Percentiles rank a stretch among this genome's conserved stretches.
Conservation (phyloP, 2,888 invertebrate species). For the Pandemis cinnamomeana region DNA sequence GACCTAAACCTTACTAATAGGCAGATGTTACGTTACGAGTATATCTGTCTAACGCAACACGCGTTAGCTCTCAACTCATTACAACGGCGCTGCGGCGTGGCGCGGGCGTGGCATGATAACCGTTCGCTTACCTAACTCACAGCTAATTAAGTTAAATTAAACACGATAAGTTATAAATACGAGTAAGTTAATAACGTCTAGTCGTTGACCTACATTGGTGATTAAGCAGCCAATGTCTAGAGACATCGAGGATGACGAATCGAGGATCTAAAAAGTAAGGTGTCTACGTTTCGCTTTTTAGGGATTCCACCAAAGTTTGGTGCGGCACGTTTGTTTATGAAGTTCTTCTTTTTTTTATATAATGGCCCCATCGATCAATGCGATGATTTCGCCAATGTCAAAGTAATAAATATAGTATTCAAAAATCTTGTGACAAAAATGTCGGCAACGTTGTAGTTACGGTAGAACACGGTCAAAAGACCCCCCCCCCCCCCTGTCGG, state of each 20-base stretch:
- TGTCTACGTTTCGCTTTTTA: too few relatives aligned
- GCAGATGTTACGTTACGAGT: neutral
- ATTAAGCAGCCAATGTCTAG: neutral
- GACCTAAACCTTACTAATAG: neutral
- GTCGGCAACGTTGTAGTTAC: too few relatives aligned
- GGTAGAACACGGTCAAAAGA: too few relatives aligned
- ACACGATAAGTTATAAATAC: constrained; percentile 25
- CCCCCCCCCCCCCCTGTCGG: too few relatives aligned
- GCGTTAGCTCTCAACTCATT: neutral
- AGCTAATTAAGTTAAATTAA: constrained; percentile 16
- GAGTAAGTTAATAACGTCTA: constrained; percentile 12
- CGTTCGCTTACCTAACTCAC: constrained; percentile 19
- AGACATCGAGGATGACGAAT: neutral
- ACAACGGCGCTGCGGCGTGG: neutral
- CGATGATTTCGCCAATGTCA: too few relatives aligned
- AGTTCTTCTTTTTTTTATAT: too few relatives aligned
- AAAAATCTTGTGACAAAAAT: too few relatives aligned
- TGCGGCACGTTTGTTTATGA: too few relatives aligned
- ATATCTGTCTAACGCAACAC: neutral
- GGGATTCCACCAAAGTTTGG: too few relatives aligned
- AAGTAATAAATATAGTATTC: too few relatives aligned
- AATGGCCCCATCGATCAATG: too few relatives aligned
- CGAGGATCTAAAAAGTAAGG: too few relatives aligned
- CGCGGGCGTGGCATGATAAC: constrained; percentile 13
- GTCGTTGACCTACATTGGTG: constrained; percentile 10